Evolutionary conservation across 2,113 vertebrate species (phyloP), one percentile per base, ranked within the genome.

Genomic region (Ceyx melanurus): DNA sequence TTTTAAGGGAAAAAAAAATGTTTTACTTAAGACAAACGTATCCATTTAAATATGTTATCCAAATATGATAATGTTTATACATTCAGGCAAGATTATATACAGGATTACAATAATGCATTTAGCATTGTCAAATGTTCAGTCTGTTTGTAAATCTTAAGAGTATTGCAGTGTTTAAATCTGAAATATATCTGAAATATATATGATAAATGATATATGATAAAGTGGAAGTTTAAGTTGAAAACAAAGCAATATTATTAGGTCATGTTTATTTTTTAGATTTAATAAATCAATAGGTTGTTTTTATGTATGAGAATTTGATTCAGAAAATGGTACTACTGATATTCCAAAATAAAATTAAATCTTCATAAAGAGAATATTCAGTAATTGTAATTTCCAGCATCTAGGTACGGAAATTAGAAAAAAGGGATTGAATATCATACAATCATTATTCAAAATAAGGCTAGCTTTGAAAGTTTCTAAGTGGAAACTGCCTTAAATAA

Each of bases 391-490:
- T 53, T 94, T 85, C 89, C 23, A 40, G 56, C 70, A 57, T 48
- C 31, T 56, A 42, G 58, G 51, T 25, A 35, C 46, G 51, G 35
- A 91, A 96, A 96, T 92, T 78, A 91, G 82, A 83, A 95, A 95
- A 94, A 96, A 80, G 56, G 86, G 72, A 96, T 92, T 90, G 85
- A 80, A 96, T 94, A 92, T 85, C 68, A 54, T 60, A 43, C 6
- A 15, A 40, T 92, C 67, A 54, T 93, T 14, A 48, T 96, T 97
- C 60, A 89, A 84, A 95, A 65, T 51, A 87, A 56, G 86, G 61
- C 88, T 78, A 28, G 57, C 82, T 95, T 72, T 96, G 66, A 95
- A 95, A 79, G 57, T 74, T 96, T 93, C 53, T 91, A 93, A 92
- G 74, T 95, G 45, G 77, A 18, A 75, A 64, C 60, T 48, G n/a